These are phyloP conservation scores for Eolophus roseicapilla DNA, from an alignment of 2,113 vertebrate genomes.

Conservation along the genomic window DNA sequence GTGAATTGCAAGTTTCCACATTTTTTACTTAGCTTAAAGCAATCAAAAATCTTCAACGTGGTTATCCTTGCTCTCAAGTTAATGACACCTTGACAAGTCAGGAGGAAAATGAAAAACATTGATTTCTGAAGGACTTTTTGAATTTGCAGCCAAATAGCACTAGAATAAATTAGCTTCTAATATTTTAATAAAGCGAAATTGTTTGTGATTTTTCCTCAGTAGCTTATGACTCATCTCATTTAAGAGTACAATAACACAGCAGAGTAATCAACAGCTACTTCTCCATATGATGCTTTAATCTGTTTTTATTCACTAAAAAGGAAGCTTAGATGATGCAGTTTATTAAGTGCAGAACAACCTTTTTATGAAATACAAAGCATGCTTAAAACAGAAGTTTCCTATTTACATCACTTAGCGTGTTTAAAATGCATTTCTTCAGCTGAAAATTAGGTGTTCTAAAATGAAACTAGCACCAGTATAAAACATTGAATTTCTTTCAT, in stretches of 20 bases:
- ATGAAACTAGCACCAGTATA: neutral
- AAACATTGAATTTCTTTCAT: neutral
- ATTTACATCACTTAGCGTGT: neutral
- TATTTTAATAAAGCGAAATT: slow-evolving; percentile 65
- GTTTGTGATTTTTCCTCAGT: slow-evolving; percentile 61
- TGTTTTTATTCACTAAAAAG: slow-evolving; percentile 56
- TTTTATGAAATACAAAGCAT: neutral
- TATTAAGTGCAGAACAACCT: neutral
- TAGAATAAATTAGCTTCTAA: slow-evolving; percentile 67
- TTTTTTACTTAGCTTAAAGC: neutral
- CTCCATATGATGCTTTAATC: slow-evolving; percentile 40
- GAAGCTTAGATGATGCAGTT: slow-evolving; percentile 28
- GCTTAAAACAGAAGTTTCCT: neutral
- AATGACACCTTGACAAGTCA: slow-evolving; percentile 48
- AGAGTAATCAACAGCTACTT: slow-evolving; percentile 41
- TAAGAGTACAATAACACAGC: neutral
- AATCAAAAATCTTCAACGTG: slow-evolving; percentile 49
- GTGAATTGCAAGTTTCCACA: neutral
- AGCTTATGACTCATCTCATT: slow-evolving; percentile 27
- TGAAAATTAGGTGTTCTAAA: neutral
- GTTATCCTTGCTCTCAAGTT: slow-evolving; percentile 13
- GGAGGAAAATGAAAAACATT: slow-evolving; percentile 53
- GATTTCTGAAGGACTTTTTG: slow-evolving; percentile 62
- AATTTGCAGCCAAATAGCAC: slow-evolving; percentile 44
- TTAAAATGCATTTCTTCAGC: neutral